phyloP scores from a whole-genome alignment of 2,888 invertebrate genomes.

The Limnephilus rhombicus region DNA sequence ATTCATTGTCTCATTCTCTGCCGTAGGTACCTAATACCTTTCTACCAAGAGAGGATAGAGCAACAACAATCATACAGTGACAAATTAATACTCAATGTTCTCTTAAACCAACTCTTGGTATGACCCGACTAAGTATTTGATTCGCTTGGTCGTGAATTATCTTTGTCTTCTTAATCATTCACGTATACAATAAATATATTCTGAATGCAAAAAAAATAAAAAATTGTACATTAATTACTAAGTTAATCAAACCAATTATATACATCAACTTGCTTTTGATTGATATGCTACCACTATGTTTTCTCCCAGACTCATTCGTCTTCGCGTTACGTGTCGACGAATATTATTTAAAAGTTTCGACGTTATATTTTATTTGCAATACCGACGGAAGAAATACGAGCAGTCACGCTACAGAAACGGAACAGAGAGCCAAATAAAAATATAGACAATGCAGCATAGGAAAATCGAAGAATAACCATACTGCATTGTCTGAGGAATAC shows the following conservation, averaged over 20 bases:
- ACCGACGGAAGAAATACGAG: neutral
- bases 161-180: neutral
- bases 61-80: no score
- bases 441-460: slow-evolving; percentile 23
- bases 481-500: neutral
- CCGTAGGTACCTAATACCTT: no score
- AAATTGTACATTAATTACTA: neutral
- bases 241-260: neutral
- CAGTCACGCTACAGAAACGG: neutral
- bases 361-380: neutral
- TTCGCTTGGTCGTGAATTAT: neutral
- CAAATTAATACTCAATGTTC: neutral
- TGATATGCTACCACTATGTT: neutral
- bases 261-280: neutral
- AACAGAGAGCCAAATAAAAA: slow-evolving; percentile 10
- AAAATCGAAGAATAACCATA: neutral
- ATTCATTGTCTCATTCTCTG: no score
- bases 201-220: neutral
- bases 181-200: neutral
- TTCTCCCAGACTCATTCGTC: neutral
- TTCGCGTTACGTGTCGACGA: neutral
- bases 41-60: neutral
- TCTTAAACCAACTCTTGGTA: neutral
- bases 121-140: neutral
- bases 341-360: neutral